Conservation (phyloP, 2,888 invertebrate genomes). For the Lordiphosa fenestrarum region DNA sequence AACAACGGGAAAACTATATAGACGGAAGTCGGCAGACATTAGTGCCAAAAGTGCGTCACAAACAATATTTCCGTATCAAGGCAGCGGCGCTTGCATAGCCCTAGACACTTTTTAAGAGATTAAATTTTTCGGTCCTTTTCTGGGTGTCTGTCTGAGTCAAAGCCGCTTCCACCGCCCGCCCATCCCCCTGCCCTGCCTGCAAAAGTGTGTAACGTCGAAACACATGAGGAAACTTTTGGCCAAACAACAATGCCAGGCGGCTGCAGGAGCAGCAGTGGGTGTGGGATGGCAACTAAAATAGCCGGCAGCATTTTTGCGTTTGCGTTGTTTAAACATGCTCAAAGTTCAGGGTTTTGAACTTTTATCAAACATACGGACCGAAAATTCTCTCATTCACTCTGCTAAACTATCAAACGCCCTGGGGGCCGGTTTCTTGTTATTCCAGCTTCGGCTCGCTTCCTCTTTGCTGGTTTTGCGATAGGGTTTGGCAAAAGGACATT, state of each 20-base stretch:
- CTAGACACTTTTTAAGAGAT: conserved; percentile 75
- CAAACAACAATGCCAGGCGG: conserved; percentile 53
- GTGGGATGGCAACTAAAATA: conserved; percentile 66
- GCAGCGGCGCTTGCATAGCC: conserved; percentile 52
- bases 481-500: conserved; percentile 60
- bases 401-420: conserved; percentile 65
- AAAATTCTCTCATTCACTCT: conserved; percentile 15
- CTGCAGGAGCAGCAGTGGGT: not conserved
- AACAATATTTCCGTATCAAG: conserved; percentile 75
- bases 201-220: conserved; percentile 20
- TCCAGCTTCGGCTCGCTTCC: conserved; percentile 40
- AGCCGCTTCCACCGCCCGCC: too few relatives aligned
- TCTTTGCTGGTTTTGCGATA: conserved; percentile 24
- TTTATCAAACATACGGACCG: conserved; percentile 71
- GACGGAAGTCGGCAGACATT: conserved; percentile 74
- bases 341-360: conserved; percentile 76
- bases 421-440: conserved; percentile 61
- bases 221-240: conserved; percentile 55
- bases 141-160: conserved; percentile 6
- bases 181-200: not conserved
- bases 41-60: conserved; percentile 75
- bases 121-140: conserved; percentile 58
- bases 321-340: conserved; percentile 77
- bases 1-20: conserved; percentile 47
- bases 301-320: conserved; percentile 76